phyloP scores from a whole-genome alignment of 2,888 invertebrate genomes.

The Thera obeliscata region DNA sequence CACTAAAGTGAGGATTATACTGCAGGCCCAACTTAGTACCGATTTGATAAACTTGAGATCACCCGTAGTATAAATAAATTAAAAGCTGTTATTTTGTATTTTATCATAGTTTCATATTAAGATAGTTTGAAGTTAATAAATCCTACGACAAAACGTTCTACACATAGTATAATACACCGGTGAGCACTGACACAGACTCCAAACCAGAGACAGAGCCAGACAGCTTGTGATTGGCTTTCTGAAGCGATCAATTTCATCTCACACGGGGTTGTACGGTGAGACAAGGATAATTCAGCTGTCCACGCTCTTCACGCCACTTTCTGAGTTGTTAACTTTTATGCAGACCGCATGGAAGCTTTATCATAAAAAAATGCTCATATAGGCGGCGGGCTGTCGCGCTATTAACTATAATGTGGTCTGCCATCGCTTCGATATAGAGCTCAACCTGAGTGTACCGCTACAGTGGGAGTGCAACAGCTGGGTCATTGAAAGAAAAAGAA shows the following conservation, averaged over 20 bases:
- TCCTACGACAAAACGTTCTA: no score
- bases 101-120: not conserved
- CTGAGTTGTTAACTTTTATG: conserved; percentile 55
- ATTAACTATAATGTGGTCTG: conserved; percentile 62
- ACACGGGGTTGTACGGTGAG: no score
- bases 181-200: no score
- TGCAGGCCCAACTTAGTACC: conserved; percentile 28
- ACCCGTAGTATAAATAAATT: conserved; percentile 3
- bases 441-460: conserved; percentile 39
- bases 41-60: conserved; percentile 8
- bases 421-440: conserved; percentile 46
- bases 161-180: no score
- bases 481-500: no score
- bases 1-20: conserved; percentile 34
- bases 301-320: conserved; percentile 43
- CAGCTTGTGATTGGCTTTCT: no score
- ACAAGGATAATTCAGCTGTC: conserved; percentile 40
- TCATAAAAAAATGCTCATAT: conserved; percentile 59
- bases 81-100: conserved; percentile 1
- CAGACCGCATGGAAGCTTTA: conserved; percentile 47
- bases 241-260: no score
- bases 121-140: no score
- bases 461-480: conserved; percentile 22
- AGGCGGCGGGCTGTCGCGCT: conserved; percentile 66
- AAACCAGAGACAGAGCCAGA: no score